Conservation (phyloP, 2,888 invertebrate genomes). For the Lobophora halterata region DNA sequence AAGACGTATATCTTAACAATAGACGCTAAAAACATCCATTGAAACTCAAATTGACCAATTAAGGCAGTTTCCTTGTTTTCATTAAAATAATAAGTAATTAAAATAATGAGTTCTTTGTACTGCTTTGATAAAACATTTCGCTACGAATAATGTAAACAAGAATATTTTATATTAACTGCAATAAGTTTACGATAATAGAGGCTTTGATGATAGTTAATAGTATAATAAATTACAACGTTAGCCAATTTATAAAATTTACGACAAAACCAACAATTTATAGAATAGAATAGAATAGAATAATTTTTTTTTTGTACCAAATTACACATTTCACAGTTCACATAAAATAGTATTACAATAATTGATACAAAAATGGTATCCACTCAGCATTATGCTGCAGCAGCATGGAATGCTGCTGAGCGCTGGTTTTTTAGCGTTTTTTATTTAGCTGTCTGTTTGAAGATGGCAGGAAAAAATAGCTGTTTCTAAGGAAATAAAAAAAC, state of each 20-base stretch:
- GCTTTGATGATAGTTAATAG: constrained; percentile 28
- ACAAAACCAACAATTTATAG: constrained; percentile 22
- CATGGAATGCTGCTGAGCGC: too few species aligned
- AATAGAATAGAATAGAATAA: too few species aligned
- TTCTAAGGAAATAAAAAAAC: too few species aligned
- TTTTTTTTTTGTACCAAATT: too few species aligned
- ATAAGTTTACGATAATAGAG: constrained; percentile 25
- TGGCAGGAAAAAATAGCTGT: too few species aligned
- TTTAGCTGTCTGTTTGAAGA: too few species aligned
- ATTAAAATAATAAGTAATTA: constrained; percentile 21
- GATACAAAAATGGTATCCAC: too few species aligned
- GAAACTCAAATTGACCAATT: constrained; percentile 11
- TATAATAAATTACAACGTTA: constrained; percentile 28
- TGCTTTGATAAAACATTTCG: constrained; percentile 25
- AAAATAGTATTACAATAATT: too few species aligned
- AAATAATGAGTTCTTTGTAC: constrained; percentile 34
- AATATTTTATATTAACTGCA: constrained; percentile 22
- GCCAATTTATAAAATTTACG: constrained; percentile 25
- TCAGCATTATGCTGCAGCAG: too few species aligned
- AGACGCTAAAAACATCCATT: constrained; percentile 3
- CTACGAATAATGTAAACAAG: constrained; percentile 25
- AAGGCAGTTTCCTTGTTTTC: constrained; percentile 23
- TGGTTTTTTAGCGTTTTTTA: too few species aligned
- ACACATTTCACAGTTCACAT: not conserved
- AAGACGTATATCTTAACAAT: constrained; percentile 7